Base-by-base conservation (phyloP, 1,140 invertebrate genomes). In the Lepidostoma basale region DNA sequence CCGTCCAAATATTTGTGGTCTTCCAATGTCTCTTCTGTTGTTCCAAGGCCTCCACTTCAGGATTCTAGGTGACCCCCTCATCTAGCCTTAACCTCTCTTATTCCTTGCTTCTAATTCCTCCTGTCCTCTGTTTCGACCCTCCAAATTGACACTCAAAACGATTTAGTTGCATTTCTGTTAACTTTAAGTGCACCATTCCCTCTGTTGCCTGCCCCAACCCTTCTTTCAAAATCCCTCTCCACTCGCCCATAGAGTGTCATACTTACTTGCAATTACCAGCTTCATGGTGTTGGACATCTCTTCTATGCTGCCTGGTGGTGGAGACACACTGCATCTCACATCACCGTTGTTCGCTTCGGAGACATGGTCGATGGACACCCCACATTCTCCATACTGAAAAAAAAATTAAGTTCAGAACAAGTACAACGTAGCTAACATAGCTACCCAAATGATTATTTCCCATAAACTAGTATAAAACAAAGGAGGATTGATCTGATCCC, bases 191-290 rank as follows among this genome's bases (percentile, higher is more conserved):
- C 1, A 36, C 2, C 2, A 36, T 36, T 36, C 42, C 12, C n/a
- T 20, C 42, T n/a, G n/a, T n/a, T n/a, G n/a, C n/a, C n/a, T n/a
- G n/a, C n/a, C n/a, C n/a, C n/a, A n/a, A n/a, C n/a, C n/a, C n/a
- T n/a, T n/a, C n/a, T n/a, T n/a, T n/a, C n/a, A n/a, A n/a, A n/a
- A n/a, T n/a, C n/a, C n/a, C n/a, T n/a, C n/a, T n/a, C n/a, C n/a
- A n/a, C n/a, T n/a, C n/a, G n/a, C n/a, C 30, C 30, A 33, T 5
- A 33, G 30, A 33, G 12, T 33, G 30, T 33, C 18, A 45, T 16
- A 89, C 90, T 85, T 78, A 92, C 90, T 85, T 56, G 90, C 90
- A 44, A 92, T 89, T 8, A 88, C 82, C 3, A 92, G 81, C 39
- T 83, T 84, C 76, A 90, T 85, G 12, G 76, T 82, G 3, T 85